Percentiles rank a stretch among this genome's conserved stretches.
Evolutionary conservation across 2,888 invertebrate species (phyloP).

Genomic region (Eupithecia abbreviata): DNA sequence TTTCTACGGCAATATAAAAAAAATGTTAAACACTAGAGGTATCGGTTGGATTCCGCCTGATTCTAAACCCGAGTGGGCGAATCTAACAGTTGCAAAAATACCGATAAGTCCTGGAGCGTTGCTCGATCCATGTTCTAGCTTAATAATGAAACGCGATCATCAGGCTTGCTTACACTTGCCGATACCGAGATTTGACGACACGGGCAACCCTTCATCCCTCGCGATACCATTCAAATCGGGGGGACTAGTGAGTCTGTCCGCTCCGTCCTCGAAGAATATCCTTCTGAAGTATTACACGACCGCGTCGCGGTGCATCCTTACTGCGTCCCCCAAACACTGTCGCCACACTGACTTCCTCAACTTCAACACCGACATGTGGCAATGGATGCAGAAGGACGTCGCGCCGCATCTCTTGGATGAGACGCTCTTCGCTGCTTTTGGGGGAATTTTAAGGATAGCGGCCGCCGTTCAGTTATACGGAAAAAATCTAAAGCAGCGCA

Average conservation of each 20-base stretch:
- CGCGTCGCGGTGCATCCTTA: constrained; percentile 24
- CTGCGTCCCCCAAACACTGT: constrained; percentile 19
- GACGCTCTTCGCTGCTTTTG: constrained; percentile 19
- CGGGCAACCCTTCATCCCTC: constrained; percentile 5
- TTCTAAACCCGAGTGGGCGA: neutral
- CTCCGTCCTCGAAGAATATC: constrained; percentile 11
- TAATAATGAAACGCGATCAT: constrained; percentile 13
- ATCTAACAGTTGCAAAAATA: constrained; percentile 7
- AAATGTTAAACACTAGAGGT: neutral
- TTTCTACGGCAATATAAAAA: constrained; percentile 17
- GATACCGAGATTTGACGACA: constrained; percentile 5
- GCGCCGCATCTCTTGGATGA: constrained; percentile 24
- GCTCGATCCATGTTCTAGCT: constrained; percentile 14
- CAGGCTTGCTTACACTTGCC: neutral
- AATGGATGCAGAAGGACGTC: constrained; percentile 22
- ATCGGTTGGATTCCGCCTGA: neutral
- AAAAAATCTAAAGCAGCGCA: neutral
- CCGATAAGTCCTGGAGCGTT: constrained; percentile 9
- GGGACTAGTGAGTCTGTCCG: constrained; percentile 17
- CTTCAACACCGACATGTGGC: constrained; percentile 26
- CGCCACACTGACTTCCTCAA: constrained; percentile 19
- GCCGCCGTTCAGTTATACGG: constrained; percentile 26
- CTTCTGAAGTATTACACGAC: constrained; percentile 26
- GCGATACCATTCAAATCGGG: constrained; percentile 18
- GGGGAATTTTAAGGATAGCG: constrained; percentile 24